Evolutionary conservation across 2,113 vertebrate species (phyloP).

Genomic region (Muntiacus reevesi): DNA sequence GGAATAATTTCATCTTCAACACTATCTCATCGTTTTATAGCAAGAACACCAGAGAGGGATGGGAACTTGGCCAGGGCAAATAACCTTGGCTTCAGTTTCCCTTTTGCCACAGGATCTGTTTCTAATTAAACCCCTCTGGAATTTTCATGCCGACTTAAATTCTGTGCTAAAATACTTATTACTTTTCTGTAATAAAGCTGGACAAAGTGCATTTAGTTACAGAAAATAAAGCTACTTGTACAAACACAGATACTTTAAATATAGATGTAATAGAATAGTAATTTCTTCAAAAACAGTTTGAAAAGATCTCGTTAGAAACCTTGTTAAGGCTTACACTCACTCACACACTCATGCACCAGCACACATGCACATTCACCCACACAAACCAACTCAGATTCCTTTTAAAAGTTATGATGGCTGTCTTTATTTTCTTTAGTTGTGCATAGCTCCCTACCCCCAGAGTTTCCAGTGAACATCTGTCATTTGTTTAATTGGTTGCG

Average conservation of each 20-base stretch:
- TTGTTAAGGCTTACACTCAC: neutral
- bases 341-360: neutral
- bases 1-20: neutral
- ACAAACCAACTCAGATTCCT: neutral
- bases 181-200: neutral
- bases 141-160: constrained; percentile 27
- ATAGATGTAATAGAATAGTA: neutral
- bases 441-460: neutral
- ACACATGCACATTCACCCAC: neutral
- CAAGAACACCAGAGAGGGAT: neutral
- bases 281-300: constrained; percentile 14
- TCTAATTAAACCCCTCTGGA: constrained; percentile 38
- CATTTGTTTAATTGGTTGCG: constrained; percentile 42
- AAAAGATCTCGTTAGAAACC: neutral
- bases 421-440: neutral
- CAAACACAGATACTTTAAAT: constrained; percentile 16
- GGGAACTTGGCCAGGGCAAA: neutral
- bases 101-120: constrained; percentile 17
- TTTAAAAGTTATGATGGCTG: neutral
- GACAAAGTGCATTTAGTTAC: neutral
- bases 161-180: neutral
- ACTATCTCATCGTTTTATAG: constrained; percentile 17
- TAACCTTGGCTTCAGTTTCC: neutral
- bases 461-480: constrained; percentile 21
- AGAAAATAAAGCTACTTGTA: neutral